Evolutionary conservation across 2,797 vertebrate species (phyloP), one percentile per base, ranked within the genome.

Genomic region (Sciurus carolinensis): DNA sequence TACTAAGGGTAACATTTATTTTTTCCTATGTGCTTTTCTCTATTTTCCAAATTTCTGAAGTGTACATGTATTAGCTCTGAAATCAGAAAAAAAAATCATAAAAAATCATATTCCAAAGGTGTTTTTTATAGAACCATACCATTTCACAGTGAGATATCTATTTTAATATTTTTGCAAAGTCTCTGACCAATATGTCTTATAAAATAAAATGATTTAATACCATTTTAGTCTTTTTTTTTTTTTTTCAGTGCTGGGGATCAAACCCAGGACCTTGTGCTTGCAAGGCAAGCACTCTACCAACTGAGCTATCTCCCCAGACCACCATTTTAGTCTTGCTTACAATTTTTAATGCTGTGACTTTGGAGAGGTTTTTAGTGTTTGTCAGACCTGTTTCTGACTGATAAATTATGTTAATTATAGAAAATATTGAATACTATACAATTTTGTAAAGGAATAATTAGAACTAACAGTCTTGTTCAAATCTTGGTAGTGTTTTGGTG

Each of bases 171-270:
- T 50, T 62, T 80, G 28, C 30, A 6, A 79, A 86, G 39, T 24
- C 50, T 66, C 10, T 80, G 67, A 59, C 20, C 57, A 59, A 20
- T 39, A 52, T 54, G 10, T 71, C 76, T 81, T 90, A 57, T 18
- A 36, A 96, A 82, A 57, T 18, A 36, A 96, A 82, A 83, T 66
- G 67, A 64, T 75, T 90, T 67, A 69, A 42, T 64, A 47, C 10
- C 30, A 77, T 71, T 87, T 90, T 42, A 72, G 52, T 72, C 44
- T 64, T 54, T 39, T 39, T 39, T 39, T 39, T 4, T 39, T 39
- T 39, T 39, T 39, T 39, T 39, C 39, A 5, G 39, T 3, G 39
- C 39, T 39, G 39, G 39, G 39, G 39, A 39, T 39, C 4, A 5
- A 39, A 39, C 39, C 39, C 3, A 39, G 39, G 39, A 3, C 36